Evolutionary conservation across 1,140 invertebrate species (phyloP).

Genomic region (Reticulitermes speratus): DNA sequence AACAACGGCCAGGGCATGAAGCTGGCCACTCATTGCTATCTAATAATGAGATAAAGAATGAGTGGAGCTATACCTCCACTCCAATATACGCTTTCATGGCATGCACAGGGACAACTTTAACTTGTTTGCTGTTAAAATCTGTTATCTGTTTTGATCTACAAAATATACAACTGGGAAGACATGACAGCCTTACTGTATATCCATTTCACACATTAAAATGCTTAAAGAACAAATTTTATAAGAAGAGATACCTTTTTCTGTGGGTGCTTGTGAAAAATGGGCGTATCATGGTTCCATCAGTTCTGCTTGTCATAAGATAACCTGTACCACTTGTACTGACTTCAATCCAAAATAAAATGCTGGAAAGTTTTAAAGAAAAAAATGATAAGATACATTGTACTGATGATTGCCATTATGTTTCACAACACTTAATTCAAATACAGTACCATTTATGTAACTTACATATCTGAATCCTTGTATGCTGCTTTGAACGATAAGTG

Average conservation of each 20-base stretch:
- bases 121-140: too few species aligned
- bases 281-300: slow-evolving; percentile 55
- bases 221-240: too few species aligned
- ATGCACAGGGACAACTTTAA: too few species aligned
- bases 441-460: neutral
- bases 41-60: too few species aligned
- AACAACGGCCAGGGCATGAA: too few species aligned
- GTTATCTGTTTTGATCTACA: too few species aligned
- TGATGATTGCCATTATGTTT: neutral
- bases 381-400: neutral
- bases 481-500: slow-evolving; percentile 18
- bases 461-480: slow-evolving; percentile 19
- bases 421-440: neutral
- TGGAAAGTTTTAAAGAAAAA: slow-evolving; percentile 42
- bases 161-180: too few species aligned
- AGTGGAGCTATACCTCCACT: too few species aligned
- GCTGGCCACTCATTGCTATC: too few species aligned
- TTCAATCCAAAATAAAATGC: slow-evolving; percentile 73
- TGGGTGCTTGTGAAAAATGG: slow-evolving; percentile 54
- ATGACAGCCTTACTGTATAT: too few species aligned
- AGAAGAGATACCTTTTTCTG: slow-evolving; percentile 5
- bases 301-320: slow-evolving; percentile 61
- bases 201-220: too few species aligned
- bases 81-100: too few species aligned
- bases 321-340: slow-evolving; percentile 52